Percentiles rank a stretch among this genome's conserved stretches.
Evolutionary conservation across 2,797 vertebrate species (phyloP).

Genomic region (Hypotaenidia philippensis): DNA sequence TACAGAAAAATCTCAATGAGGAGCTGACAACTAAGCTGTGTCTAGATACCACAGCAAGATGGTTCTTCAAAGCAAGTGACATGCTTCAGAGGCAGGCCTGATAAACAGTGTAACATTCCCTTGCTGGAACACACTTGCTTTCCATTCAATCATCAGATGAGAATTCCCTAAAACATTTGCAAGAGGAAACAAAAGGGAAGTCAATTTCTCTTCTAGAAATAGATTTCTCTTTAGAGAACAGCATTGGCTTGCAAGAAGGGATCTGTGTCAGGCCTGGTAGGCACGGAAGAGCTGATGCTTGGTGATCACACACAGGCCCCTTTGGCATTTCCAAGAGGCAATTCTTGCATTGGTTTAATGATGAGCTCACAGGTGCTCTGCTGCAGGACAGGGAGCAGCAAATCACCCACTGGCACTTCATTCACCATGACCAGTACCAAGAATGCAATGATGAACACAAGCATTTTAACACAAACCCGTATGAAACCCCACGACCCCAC

Average conservation of each 20-base stretch:
- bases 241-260: background rate
- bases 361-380: background rate
- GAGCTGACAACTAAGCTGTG: background rate
- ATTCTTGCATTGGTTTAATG: background rate
- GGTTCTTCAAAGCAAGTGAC: background rate
- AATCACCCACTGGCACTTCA: background rate
- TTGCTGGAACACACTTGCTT: background rate
- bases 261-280: background rate
- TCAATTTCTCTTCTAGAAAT: background rate
- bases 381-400: background rate
- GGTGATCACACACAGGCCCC: background rate
- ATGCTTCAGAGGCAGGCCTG: background rate
- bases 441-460: fast-evolving
- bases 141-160: background rate
- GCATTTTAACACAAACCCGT: background rate
- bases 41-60: background rate
- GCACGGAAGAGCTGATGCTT: background rate
- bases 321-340: background rate
- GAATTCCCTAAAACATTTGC: background rate
- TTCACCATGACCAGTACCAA: background rate
- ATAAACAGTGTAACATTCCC: background rate
- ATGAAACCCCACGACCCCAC: background rate
- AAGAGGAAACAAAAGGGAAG: background rate
- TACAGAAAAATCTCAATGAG: background rate
- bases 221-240: background rate